phyloP scores from a whole-genome alignment of 2,888 invertebrate species.

The Nipponacmea schrenckii region DNA sequence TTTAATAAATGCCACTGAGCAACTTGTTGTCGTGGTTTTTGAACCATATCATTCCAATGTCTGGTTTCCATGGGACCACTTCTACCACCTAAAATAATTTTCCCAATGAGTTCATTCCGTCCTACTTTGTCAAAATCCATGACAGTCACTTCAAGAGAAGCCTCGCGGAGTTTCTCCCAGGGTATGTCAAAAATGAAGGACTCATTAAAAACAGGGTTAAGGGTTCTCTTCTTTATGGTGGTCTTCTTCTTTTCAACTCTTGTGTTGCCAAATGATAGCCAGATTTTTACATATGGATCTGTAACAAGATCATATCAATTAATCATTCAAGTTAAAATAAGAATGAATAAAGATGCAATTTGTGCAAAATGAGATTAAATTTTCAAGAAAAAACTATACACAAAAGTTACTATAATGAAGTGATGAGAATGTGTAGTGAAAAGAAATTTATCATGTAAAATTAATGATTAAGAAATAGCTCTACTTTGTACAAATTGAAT shows the following conservation, averaged over 20 bases:
- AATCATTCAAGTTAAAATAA: background rate
- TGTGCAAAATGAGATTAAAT: too few relatives aligned
- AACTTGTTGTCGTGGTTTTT: slow-evolving; percentile 93
- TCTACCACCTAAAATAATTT: slow-evolving; percentile 69
- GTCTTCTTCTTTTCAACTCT: slow-evolving; percentile 96
- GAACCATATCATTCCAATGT: slow-evolving; percentile 99
- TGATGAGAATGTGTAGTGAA: background rate
- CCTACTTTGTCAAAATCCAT: slow-evolving; percentile 99
- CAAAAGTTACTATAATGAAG: background rate
- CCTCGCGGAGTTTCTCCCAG: slow-evolving; percentile 95
- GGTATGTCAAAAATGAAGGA: slow-evolving; percentile 95
- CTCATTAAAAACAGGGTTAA: slow-evolving; percentile 96
- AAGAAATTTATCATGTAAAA: too few relatives aligned
- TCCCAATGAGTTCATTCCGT: slow-evolving; percentile 90
- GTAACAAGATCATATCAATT: slow-evolving; percentile 59
- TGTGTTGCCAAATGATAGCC: slow-evolving; percentile 94
- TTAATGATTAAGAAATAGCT: too few relatives aligned
- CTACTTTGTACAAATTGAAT: too few relatives aligned
- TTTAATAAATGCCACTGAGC: slow-evolving; percentile 97
- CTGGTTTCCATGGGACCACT: slow-evolving; percentile 95
- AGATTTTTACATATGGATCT: slow-evolving; percentile 99
- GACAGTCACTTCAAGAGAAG: slow-evolving; percentile 91
- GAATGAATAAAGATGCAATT: too few relatives aligned
- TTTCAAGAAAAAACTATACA: background rate
- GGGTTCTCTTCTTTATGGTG: slow-evolving; percentile 75